Evolutionary conservation across 2,888 invertebrate genomes (phyloP).

Genomic region (Pristionchus fissidentatus): DNA sequence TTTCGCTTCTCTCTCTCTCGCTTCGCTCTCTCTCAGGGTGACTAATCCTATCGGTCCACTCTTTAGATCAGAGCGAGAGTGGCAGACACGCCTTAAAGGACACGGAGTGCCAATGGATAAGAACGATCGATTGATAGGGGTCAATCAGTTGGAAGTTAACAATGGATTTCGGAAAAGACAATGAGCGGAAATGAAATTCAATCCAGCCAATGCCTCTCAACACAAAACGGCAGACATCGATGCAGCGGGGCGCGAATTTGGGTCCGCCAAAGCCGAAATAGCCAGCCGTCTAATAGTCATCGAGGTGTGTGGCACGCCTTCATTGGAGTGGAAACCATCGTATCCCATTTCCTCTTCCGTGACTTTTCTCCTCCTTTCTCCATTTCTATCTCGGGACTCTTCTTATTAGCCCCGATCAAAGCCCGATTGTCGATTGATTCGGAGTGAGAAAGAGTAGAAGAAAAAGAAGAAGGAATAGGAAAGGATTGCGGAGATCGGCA

Average conservation of each 20-base stretch:
- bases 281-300: no score
- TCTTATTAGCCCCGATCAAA: neutral
- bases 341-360: constrained; percentile 17
- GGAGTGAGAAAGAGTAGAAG: neutral
- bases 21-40: neutral
- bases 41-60: constrained; percentile 38
- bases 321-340: neutral
- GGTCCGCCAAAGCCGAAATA: no score
- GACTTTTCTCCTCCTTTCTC: constrained; percentile 15
- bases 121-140: no score
- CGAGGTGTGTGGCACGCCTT: no score
- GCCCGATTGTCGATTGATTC: neutral
- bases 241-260: no score
- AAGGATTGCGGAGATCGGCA: constrained; percentile 2
- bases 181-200: no score
- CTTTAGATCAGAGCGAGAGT: constrained; percentile 13
- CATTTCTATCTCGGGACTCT: constrained; percentile 9
- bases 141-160: no score
- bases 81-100: no score
- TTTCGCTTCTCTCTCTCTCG: neutral
- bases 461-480: neutral
- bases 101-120: no score
- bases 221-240: no score
- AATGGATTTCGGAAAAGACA: no score
- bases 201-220: no score